Base-by-base conservation (phyloP, 1,140 invertebrate species). In the Colletes latitarsis region DNA sequence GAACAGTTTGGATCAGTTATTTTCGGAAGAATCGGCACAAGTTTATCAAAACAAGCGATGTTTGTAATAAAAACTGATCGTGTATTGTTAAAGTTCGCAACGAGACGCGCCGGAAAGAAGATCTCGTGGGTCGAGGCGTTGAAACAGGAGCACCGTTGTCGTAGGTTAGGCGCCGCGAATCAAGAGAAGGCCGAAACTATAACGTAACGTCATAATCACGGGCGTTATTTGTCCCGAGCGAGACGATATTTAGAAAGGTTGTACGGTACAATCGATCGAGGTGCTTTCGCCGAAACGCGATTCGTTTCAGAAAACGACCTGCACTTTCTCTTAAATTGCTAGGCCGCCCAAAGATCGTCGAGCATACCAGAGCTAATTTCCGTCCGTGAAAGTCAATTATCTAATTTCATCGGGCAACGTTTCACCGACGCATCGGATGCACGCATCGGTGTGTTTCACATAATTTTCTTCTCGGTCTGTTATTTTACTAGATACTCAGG, bases 331-430 rank as follows among this genome's bases (percentile, higher is more conserved):
- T 80, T 79, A 82, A 85, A 85, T 85, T 70, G 17, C 63, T 52
- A 39, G 60, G 43, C 55, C 43, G 1, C n/a, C 17, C 30, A 49
- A 52, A 4, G 53, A 76, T 81, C 58, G 71, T 17, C 64, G n/a
- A 3, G 19, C 57, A 72, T 55, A 58, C 80, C 74, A 15, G 8
- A 6, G 64, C 39, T 85, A 85, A 85, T 84, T 85, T 46, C 63
- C 70, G 30, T 21, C 6, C 66, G 83, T 85, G 84, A 85, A 85
- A 85, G 83, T 85, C 84, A 85, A 85, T 85, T 85, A 85, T 85
- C 73, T 82, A 82, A 85, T 85, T 85, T 78, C 69, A 76, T 69
- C 67, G n/a, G 60, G 68, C 49, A 64, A 82, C 69, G 71, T 74
- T 80, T 75, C 78, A 58, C 63, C 71, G 46, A 69, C 10, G 17